A percentile compares a stretch with the other conserved stretches of the same genome.
Conservation (phyloP, 2,888 invertebrate genomes). For the Drosophila falleni region DNA sequence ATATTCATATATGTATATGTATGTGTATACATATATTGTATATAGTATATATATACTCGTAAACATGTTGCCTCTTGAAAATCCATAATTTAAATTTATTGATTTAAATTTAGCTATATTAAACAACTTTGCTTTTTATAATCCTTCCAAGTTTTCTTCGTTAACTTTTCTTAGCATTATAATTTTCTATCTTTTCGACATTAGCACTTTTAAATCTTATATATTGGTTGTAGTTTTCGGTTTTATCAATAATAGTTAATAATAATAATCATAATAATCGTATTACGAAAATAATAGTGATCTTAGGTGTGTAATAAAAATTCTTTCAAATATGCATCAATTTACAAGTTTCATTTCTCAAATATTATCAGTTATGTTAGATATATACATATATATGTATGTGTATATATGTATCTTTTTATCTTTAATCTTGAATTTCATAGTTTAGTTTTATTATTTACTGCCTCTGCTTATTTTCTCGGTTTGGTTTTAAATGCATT, state of each 20-base stretch:
- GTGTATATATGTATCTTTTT: conserved; percentile 35
- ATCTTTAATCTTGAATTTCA: conserved; percentile 44
- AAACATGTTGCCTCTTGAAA: conserved; percentile 66
- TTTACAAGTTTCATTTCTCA: conserved; percentile 59
- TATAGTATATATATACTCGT: conserved; percentile 67
- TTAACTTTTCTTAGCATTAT: conserved; percentile 45
- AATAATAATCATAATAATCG: conserved; percentile 66
- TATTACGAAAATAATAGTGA: conserved; percentile 75
- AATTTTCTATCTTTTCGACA: conserved; percentile 42
- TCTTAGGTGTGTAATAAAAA: conserved; percentile 68
- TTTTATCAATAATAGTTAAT: conserved; percentile 50
- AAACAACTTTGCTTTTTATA: conserved; percentile 37
- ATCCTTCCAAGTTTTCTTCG: not conserved
- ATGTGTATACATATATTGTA: conserved; percentile 51
- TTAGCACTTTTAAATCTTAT: conserved; percentile 59
- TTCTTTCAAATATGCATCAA: conserved; percentile 68
- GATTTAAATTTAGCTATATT: conserved; percentile 62
- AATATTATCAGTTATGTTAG: conserved; percentile 44
- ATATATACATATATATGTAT: conserved; percentile 29
- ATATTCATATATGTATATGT: conserved; percentile 48
- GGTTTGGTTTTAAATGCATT: conserved; percentile 81
- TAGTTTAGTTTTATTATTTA: conserved; percentile 47
- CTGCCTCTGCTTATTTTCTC: conserved; percentile 60
- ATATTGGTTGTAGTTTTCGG: conserved; percentile 23
- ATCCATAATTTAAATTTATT: conserved; percentile 63